A percentile compares a stretch with the other conserved stretches of the same genome.
phyloP scores from a whole-genome alignment of 2,888 invertebrate genomes.

The Molanna angustata region DNA sequence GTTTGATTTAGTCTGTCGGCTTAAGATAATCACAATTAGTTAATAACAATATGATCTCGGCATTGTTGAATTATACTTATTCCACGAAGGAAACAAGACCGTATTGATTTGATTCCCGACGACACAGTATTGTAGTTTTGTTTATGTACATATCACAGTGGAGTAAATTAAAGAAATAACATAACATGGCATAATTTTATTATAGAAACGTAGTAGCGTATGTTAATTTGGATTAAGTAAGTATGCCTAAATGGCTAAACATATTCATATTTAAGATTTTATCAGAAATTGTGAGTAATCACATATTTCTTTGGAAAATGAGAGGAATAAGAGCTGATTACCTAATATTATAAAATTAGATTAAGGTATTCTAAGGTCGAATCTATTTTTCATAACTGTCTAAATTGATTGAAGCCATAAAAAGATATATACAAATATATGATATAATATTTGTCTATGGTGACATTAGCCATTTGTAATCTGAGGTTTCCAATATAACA shows the following conservation, averaged over 20 bases:
- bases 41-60: too few relatives aligned
- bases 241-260: neutral
- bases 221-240: neutral
- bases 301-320: constrained; percentile 30
- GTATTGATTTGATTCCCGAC: neutral
- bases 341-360: constrained; percentile 27
- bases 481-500: too few relatives aligned
- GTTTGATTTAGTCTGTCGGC: too few relatives aligned
- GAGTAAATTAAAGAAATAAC: too few relatives aligned
- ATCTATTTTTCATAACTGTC: too few relatives aligned
- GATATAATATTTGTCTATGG: too few relatives aligned
- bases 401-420: too few relatives aligned
- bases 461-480: too few relatives aligned
- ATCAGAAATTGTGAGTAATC: constrained; percentile 26
- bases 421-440: too few relatives aligned
- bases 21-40: neutral
- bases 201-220: neutral
- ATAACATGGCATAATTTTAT: neutral
- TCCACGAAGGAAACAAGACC: too few relatives aligned
- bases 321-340: constrained; percentile 33
- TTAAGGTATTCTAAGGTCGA: too few relatives aligned
- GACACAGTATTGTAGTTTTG: constrained; percentile 2
- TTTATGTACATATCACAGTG: constrained; percentile 19
- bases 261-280: constrained; percentile 20
- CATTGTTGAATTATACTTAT: too few relatives aligned